A percentile compares a stretch with the other conserved stretches of the same genome.
Conservation (phyloP, 2,797 vertebrate species). For the Trachops cirrhosus region DNA sequence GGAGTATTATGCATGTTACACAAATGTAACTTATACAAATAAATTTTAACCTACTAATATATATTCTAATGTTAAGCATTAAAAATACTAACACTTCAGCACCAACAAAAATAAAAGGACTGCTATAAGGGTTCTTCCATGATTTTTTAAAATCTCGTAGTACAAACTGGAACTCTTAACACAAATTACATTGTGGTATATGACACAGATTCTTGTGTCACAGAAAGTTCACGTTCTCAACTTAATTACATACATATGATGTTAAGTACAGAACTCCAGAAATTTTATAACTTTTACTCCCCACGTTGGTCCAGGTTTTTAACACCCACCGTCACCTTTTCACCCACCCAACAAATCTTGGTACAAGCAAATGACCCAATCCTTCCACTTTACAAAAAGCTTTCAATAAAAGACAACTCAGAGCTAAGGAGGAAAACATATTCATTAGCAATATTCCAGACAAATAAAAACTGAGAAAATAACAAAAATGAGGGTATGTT, state of each 20-base stretch:
- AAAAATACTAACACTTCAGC: background rate
- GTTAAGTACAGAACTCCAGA: background rate
- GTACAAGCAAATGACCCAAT: background rate
- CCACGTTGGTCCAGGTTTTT: background rate
- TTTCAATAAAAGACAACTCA: background rate
- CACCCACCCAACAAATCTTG: background rate
- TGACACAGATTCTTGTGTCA: background rate
- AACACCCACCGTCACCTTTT: background rate
- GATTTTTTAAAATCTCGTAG: constrained; percentile 9
- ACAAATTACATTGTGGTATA: background rate
- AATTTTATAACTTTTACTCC: background rate
- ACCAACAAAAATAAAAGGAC: background rate
- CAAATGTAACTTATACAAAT: constrained; percentile 4
- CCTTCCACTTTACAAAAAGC: background rate
- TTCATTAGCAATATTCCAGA: background rate
- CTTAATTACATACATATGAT: background rate
- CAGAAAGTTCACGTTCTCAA: constrained; percentile 5
- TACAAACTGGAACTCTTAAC: constrained; percentile 46
- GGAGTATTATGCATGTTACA: constrained; percentile 1
- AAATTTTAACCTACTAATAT: background rate
- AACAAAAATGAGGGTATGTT: background rate
- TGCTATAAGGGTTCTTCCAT: background rate
- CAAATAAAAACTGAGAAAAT: constrained; percentile 23
- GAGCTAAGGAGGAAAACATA: constrained; percentile 14
- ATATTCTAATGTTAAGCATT: constrained; percentile 41